phyloP scores from a whole-genome alignment of 2,888 invertebrate genomes.

The Synergus umbraculus region DNA sequence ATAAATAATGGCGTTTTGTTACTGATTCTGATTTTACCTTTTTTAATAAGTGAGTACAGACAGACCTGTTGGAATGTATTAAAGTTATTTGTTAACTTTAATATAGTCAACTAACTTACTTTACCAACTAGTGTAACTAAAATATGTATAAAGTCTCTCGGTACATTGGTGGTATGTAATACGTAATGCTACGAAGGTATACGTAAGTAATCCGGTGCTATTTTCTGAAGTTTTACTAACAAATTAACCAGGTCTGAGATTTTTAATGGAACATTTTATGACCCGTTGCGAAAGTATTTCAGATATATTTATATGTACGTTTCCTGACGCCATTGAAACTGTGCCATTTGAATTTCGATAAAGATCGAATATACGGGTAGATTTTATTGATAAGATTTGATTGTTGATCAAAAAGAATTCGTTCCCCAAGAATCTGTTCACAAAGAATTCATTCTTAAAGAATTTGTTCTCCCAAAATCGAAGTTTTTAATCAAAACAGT shows the following conservation, averaged over 20 bases:
- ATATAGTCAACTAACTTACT: not conserved
- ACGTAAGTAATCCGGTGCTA: constrained; percentile 45
- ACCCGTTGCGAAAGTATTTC: constrained; percentile 39
- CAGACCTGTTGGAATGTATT: too few species aligned
- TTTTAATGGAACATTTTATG: constrained; percentile 32
- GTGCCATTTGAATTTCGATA: constrained; percentile 25
- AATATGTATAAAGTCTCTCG: not conserved
- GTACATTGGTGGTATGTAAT: constrained; percentile 41
- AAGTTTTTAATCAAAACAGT: constrained; percentile 38
- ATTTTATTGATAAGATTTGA: constrained; percentile 15
- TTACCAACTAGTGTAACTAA: not conserved
- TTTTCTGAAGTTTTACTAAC: constrained; percentile 37
- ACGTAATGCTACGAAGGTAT: constrained; percentile 53
- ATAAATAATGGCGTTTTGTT: not conserved
- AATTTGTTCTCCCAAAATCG: constrained; percentile 41
- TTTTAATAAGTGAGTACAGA: not conserved
- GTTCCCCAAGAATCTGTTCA: constrained; percentile 4
- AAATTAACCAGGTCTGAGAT: constrained; percentile 21
- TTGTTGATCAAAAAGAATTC: constrained; percentile 8
- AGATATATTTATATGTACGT: constrained; percentile 36
- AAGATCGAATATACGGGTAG: constrained; percentile 29
- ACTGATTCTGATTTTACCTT: not conserved
- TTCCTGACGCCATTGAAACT: constrained; percentile 8
- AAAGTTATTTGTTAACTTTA: not conserved
- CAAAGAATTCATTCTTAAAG: constrained; percentile 17